These are phyloP conservation scores for Perdita meconis DNA, from an alignment of 2,888 invertebrate genomes.

Conservation along the genomic window DNA sequence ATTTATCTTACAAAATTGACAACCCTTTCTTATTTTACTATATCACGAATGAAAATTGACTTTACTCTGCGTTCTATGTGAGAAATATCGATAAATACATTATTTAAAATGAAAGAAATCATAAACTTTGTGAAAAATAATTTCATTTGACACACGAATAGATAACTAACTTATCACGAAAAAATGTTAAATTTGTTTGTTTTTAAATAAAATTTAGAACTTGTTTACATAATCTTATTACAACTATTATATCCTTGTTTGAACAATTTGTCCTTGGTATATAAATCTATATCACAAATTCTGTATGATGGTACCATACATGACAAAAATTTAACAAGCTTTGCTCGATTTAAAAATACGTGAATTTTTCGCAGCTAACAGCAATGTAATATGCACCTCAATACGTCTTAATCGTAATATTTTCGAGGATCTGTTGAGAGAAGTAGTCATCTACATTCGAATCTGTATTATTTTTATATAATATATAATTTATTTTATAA, in stretches of 20 bases:
- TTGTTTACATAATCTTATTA: slow-evolving; percentile 50
- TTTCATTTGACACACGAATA: slow-evolving; percentile 32
- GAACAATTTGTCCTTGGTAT: slow-evolving; percentile 20
- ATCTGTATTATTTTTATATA: slow-evolving; percentile 22
- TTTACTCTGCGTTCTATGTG: slow-evolving; percentile 15
- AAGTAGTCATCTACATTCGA: background rate
- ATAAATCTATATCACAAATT: background rate
- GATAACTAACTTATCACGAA: slow-evolving; percentile 38
- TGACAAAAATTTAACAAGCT: slow-evolving; percentile 7
- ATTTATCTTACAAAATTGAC: slow-evolving; percentile 21
- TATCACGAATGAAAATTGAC: slow-evolving; percentile 33
- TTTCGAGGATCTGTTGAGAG: background rate
- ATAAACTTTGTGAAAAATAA: slow-evolving; percentile 22
- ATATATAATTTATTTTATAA: slow-evolving; percentile 15
- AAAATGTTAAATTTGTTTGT: slow-evolving; percentile 64
- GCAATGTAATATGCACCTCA: slow-evolving; percentile 9
- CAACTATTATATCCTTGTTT: slow-evolving; percentile 32
- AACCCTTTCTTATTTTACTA: slow-evolving; percentile 29
- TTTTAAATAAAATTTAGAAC: slow-evolving; percentile 67
- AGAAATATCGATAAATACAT: slow-evolving; percentile 26
- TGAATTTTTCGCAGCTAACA: background rate
- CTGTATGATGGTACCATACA: background rate
- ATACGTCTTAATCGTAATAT: slow-evolving; percentile 10
- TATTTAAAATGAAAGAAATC: slow-evolving; percentile 7
- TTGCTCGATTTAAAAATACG: slow-evolving; percentile 12